A percentile compares a stretch with the other conserved stretches of the same genome.
Conservation (phyloP, 2,113 vertebrate species). For the Odontesthes bonariensis region DNA sequence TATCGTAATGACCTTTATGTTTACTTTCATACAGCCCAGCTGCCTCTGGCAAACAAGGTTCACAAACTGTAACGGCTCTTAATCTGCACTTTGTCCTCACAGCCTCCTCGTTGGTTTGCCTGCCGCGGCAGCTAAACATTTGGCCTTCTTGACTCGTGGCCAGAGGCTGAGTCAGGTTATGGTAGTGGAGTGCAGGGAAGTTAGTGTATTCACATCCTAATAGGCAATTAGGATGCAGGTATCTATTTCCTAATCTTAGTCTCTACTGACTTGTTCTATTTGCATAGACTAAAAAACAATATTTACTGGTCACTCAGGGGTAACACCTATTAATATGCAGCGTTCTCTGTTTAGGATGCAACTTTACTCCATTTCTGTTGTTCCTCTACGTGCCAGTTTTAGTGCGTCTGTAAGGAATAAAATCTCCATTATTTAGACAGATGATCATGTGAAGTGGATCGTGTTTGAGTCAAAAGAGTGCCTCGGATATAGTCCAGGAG, state of each 20-base stretch:
- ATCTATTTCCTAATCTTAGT: neutral
- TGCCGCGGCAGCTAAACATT: slow-evolving; percentile 40
- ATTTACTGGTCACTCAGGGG: neutral
- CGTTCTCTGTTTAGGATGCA: too few species aligned
- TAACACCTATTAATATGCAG: neutral
- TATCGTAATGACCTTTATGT: slow-evolving; percentile 48
- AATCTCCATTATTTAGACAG: slow-evolving; percentile 30
- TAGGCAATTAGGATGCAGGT: neutral
- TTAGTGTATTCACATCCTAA: slow-evolving; percentile 37
- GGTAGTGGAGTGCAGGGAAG: neutral
- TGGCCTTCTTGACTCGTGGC: slow-evolving; percentile 57
- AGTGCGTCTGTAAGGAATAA: neutral
- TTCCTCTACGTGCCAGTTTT: neutral
- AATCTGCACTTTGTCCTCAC: slow-evolving; percentile 74
- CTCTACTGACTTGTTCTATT: neutral
- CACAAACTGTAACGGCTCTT: slow-evolving; percentile 18
- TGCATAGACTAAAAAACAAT: neutral
- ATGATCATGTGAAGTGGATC: slow-evolving; percentile 7
- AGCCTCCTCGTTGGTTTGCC: slow-evolving; percentile 20
- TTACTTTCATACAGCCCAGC: slow-evolving; percentile 30
- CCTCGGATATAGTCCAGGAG: slow-evolving; percentile 55
- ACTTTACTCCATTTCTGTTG: too few species aligned
- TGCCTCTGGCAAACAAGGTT: slow-evolving; percentile 48
- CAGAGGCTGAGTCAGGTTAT: slow-evolving; percentile 41
- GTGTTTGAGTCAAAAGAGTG: slow-evolving; percentile 39